Base-by-base conservation (phyloP, 2,797 vertebrate species). In the Lindbergichthys nudifrons region DNA sequence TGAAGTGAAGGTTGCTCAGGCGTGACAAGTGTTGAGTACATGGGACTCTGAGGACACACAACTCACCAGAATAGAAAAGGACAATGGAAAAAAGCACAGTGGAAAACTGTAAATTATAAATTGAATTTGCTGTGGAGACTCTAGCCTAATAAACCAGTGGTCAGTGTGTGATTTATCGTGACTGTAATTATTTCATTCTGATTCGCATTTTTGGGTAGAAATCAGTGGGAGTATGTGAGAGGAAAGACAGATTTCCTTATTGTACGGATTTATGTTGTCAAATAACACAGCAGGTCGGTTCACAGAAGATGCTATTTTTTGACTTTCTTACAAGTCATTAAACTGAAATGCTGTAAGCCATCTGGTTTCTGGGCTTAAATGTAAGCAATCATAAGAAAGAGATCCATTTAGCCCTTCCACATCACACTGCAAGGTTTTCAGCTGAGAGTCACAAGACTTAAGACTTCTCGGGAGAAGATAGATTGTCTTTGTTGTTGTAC, bases 1-100 rank as follows among this genome's bases (percentile, higher is more conserved):
- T 36, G 70, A 81, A 81, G 56, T 13, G 48, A 80, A 65, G 56
- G 79, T 53, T 81, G 80, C 80, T 87, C 84, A 88, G 69, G 70
- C 74, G 26, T 83, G 80, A 80, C 66, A 47, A 65, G 73, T 36
- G 75, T 75, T 73, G 66, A 85, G 75, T 73, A 63, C 61, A 69
- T 23, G 67, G 62, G 78, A 71, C 81, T 81, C 78, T 39, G 65
- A 74, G 81, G 83, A 82, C 67, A 51, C 70, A 59, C 67, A 76
- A 54, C 50, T 83, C 70, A 73, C 70, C 57, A 62, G 77, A 77
- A 86, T 63, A 73, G 73, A 84, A 59, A 21, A 61, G 59, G 76
- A 72, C 65, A 77, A 58, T 51, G 60, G 59, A 70, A 52, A 52
- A 47, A 65, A 80, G 63, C 47, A 54, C 32, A 30, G 42, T n/a